Evolutionary conservation across 2,797 vertebrate genomes (phyloP), one percentile per base, ranked within the genome.

Genomic region (Danio aesculapii): DNA sequence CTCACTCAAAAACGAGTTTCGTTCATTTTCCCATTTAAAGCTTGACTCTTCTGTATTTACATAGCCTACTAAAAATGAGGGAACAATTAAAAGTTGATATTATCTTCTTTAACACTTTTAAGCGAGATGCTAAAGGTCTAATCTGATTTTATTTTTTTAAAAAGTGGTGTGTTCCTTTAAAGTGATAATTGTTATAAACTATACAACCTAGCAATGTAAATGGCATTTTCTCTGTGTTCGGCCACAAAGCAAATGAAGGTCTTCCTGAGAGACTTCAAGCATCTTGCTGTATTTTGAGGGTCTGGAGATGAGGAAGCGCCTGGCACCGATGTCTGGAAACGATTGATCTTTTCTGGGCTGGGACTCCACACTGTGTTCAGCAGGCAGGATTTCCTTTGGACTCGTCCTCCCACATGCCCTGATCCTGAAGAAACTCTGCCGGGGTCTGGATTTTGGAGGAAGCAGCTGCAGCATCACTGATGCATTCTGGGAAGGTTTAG

Each of bases 301-400:
- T 55, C 39, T 13, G 5, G 17, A 5, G 52, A 43, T 14, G 84
- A 81, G 0, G 87, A 84, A 8, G 83, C n/a, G 4, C 74, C 64
- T 86, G 19, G 46, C 68, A 21, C 55, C 17, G 62, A 63, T 84
- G 78, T 79, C 80, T 85, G 16, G 81, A 81, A 79, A 91, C 81
- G 4, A 90, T 11, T 83, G 83, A 8, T 90, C 82, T 75, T 82
- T 89, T 17, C 83, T 78, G 6, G 81, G 81, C 75, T 69, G 81
- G 46, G 7, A 44, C 12, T 57, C 19, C 44, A 49, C 0, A 73
- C 83, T 86, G 62, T 90, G 86, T 72, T 63, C 77, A 52, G 76
- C 19, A 14, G 53, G 8, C 8, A 21, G 16, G 16, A 84, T 83
- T 76, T 84, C 80, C 76, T 75, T 44, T 3, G 10, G 55, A 21